These are phyloP conservation scores for Ictalurus punctatus DNA, from an alignment of 2,113 vertebrate genomes.

Conservation along the genomic window DNA sequence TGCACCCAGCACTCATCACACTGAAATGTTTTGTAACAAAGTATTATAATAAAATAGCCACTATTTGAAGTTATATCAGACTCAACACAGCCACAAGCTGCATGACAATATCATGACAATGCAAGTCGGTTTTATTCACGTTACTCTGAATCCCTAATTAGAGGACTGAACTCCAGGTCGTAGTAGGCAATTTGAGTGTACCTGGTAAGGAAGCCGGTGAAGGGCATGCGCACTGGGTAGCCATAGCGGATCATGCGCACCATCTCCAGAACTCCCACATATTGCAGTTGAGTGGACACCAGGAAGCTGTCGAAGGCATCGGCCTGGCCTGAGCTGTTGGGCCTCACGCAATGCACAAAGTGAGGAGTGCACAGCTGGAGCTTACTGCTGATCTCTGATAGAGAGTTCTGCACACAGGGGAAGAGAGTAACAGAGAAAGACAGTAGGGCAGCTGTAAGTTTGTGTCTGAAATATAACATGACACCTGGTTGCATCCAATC, in stretches of 20 bases:
- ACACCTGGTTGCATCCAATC: background rate
- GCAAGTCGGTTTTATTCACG: background rate
- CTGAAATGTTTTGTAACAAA: background rate
- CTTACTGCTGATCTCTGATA: slow-evolving; percentile 82
- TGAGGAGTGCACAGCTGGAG: slow-evolving; percentile 83
- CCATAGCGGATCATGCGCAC: slow-evolving; percentile 89
- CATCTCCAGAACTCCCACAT: slow-evolving; percentile 90
- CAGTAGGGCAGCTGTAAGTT: background rate
- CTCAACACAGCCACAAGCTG: background rate
- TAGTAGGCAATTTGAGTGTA: slow-evolving; percentile 54
- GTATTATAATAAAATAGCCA: background rate
- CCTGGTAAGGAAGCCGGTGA: slow-evolving; percentile 86
- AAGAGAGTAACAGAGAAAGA: background rate
- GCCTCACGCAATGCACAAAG: slow-evolving; percentile 88
- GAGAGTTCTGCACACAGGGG: slow-evolving; percentile 75
- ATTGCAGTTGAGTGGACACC: slow-evolving; percentile 90
- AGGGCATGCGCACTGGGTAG: slow-evolving; percentile 85
- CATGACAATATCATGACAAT: background rate
- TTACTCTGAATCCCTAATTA: background rate
- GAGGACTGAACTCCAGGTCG: background rate
- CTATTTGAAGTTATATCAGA: background rate
- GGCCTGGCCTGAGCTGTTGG: slow-evolving; percentile 77
- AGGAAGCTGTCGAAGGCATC: slow-evolving; percentile 86
- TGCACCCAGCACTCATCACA: background rate
- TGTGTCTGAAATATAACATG: slow-evolving; percentile 8